Evolutionary conservation across 2,113 vertebrate genomes (phyloP), one percentile per base, ranked within the genome.

Genomic region (Zapornia atra): DNA sequence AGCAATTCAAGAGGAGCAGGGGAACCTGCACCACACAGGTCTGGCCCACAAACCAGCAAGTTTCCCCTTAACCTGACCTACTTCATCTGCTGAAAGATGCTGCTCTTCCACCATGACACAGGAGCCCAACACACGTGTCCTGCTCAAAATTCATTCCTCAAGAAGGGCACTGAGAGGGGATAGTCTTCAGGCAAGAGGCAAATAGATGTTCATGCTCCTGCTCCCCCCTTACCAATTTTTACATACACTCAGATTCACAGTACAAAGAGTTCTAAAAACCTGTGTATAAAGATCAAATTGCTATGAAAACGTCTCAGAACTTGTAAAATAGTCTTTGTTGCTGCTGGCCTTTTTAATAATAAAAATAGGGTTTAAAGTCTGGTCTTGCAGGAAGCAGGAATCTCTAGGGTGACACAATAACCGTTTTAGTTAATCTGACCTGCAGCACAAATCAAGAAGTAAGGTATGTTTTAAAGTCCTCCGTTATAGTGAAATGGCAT

Each of bases 261-360:
- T 88, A 95, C 83, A 97, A 91, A 96, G 93, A 88, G 56, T 92
- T 96, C 83, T 86, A 94, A 96, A 95, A 97, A 44, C 93, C 72
- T 87, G 83, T 93, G 88, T 93, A 96, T 87, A 96, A 97, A 95
- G 95, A 97, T 95, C 94, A 97, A 97, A 97, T 96, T 94, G 94
- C 92, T 96, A 94, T 69, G 93, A 98, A 97, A 97, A 90, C 33
- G 44, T 96, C 85, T 97, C 86, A 95, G 92, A 97, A 97, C 91
- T 85, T 94, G 72, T 91, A 97, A 97, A 96, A 96, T 82, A 89
- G 95, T 91, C 95, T 98, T 96, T 95, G 94, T 97, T 97, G 96
- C 95, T 97, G 96, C 88, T 98, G 95, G 95, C 85, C 83, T 97
- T 98, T 97, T 97, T 96, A 97, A 97, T 96, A 97, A 97, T 95